Evolutionary conservation across 2,113 vertebrate genomes (phyloP).

Genomic region (Lophotis ruficrista): DNA sequence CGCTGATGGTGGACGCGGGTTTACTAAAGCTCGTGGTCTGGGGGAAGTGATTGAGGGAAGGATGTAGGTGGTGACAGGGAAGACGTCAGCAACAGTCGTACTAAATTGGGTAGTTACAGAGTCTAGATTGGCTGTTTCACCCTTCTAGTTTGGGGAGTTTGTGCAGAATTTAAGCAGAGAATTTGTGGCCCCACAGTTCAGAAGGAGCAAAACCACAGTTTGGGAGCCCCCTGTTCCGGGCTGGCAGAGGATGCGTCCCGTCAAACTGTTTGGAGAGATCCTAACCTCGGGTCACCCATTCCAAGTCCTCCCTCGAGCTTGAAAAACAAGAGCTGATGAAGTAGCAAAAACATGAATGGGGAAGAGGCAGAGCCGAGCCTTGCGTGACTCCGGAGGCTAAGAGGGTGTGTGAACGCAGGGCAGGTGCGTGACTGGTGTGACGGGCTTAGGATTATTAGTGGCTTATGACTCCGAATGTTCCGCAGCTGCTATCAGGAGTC

Average conservation of each 20-base stretch:
- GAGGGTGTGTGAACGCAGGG: not conserved
- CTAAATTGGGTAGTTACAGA: accelerated
- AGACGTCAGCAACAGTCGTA: accelerated
- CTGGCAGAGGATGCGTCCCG: accelerated
- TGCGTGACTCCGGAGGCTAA: slow-evolving; percentile 26
- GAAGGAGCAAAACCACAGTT: not conserved
- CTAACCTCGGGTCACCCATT: not conserved
- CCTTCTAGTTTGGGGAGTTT: accelerated
- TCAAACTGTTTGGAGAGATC: not conserved
- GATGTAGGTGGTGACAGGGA: not conserved
- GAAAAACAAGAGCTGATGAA: not conserved
- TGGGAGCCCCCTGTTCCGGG: not conserved
- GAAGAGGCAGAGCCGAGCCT: not conserved
- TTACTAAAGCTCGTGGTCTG: not conserved
- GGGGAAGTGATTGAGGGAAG: not conserved
- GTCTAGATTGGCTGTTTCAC: accelerated
- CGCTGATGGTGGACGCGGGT: accelerated
- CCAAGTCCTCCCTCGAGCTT: not conserved
- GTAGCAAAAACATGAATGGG: not conserved
- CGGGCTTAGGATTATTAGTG: not conserved
- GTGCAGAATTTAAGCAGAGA: not conserved
- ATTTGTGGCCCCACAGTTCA: accelerated
- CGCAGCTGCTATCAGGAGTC: not conserved
- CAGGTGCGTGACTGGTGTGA: slow-evolving; percentile 20
- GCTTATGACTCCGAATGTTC: not conserved